Evolutionary conservation across 2,888 invertebrate genomes (phyloP).

Genomic region (Drosophila eohydei): DNA sequence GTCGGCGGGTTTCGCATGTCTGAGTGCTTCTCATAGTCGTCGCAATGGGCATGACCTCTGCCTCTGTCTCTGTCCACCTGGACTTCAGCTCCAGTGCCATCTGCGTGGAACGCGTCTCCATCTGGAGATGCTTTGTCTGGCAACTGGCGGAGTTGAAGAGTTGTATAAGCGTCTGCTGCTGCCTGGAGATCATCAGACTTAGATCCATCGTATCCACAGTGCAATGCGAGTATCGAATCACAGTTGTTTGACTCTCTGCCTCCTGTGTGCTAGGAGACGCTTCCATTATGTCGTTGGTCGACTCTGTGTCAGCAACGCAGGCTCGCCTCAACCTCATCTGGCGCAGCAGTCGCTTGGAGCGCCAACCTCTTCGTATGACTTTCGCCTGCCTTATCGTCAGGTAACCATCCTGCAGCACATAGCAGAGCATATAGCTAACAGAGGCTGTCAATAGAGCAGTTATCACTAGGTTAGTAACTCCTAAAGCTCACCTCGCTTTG

Average conservation of each 20-base stretch:
- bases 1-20: not conserved
- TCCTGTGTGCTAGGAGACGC: not conserved
- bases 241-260: slow-evolving; percentile 1
- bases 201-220: slow-evolving; percentile 47
- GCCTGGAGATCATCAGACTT: not conserved
- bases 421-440: slow-evolving; percentile 47
- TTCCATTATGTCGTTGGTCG: not conserved
- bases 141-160: not conserved
- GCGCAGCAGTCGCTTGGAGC: not conserved
- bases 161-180: slow-evolving; percentile 47
- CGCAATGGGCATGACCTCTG: not conserved
- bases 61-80: slow-evolving; percentile 26
- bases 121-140: slow-evolving; percentile 21
- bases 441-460: not conserved
- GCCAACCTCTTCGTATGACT: not conserved
- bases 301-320: slow-evolving; percentile 3
- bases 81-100: not conserved
- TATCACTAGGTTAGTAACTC: not conserved
- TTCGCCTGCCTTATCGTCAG: slow-evolving; percentile 34
- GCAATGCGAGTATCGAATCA: not conserved
- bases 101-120: slow-evolving; percentile 36
- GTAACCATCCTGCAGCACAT: slow-evolving; percentile 21
- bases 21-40: slow-evolving; percentile 18
- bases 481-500: slow-evolving; percentile 42
- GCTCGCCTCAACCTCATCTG: not conserved